Evolutionary conservation across 2,797 vertebrate species (phyloP), one percentile per base, ranked within the genome.

Genomic region (Fundulus diaphanus): DNA sequence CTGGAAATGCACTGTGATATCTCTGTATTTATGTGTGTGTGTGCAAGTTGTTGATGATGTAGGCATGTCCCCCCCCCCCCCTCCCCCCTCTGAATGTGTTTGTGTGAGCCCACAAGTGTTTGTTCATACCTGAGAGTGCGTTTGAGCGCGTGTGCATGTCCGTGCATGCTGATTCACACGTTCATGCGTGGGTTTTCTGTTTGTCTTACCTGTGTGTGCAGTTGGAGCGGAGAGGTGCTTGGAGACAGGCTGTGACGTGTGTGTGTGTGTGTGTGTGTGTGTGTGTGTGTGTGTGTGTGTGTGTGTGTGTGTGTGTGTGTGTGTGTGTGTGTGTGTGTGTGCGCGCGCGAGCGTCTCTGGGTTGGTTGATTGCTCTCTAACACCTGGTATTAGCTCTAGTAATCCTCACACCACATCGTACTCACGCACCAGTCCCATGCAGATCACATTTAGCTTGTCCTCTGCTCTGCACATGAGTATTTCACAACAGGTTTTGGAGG

Each of bases 341-440:
- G 85, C 81, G 72, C 48, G 77, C 72, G 69, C 77, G 66, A 77
- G 79, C 70, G 73, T 77, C 78, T 83, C 68, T 85, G 71, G 79
- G 83, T 78, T 81, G 87, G 77, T 82, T 90, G 92, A 90, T 90
- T 92, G 91, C 92, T 90, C 87, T 87, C 87, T 90, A 94, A 94
- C 93, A 93, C 90, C 92, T 93, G 92, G 91, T 92, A 94, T 94
- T 93, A 94, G 90, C 82, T 66, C 33, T 80, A 84, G 91, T 93
- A 93, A 94, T 93, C 93, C 93, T 86, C 77, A 74, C 86, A 90
- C 87, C 87, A 90, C 86, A 92, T 90, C 89, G 81, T 90, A 89
- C 93, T 93, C 92, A 93, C 91, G 90, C 92, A 94, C 90, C 77
- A 85, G 82, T 88, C 80, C 83, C 83, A 86, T 86, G 84, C 79